phyloP scores from a whole-genome alignment of 2,888 invertebrate species.

The Encarsia formosa region DNA sequence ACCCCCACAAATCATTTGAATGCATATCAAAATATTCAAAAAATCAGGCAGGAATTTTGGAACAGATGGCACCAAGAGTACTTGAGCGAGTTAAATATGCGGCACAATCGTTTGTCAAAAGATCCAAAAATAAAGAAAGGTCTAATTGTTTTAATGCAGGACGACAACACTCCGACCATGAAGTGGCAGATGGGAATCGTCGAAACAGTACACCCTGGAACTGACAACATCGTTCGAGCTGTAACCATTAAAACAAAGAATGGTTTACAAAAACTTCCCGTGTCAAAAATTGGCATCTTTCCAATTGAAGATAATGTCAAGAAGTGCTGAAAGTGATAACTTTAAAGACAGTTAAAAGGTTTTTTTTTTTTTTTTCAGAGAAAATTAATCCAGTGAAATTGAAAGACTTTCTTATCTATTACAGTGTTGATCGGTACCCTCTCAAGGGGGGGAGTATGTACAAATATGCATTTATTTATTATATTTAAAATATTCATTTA shows the following conservation, averaged over 20 bases:
- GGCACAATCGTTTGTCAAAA: slow-evolving; percentile 9
- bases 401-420: no score
- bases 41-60: slow-evolving; percentile 19
- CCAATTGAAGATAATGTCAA: neutral
- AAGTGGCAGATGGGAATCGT: slow-evolving; percentile 4
- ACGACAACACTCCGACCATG: slow-evolving; percentile 12
- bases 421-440: neutral
- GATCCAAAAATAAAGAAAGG: slow-evolving; percentile 1
- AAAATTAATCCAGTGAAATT: no score
- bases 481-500: no score
- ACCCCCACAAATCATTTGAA: slow-evolving; percentile 16
- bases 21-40: slow-evolving; percentile 4
- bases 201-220: neutral
- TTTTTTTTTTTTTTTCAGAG: no score
- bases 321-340: no score
- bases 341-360: no score
- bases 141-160: slow-evolving; percentile 7
- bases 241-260: neutral
- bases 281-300: neutral
- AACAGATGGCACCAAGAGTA: slow-evolving; percentile 18
- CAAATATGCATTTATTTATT: no score
- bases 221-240: neutral
- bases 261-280: neutral
- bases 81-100: slow-evolving; percentile 5
- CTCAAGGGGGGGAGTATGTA: neutral